Conservation (phyloP, 2,113 vertebrate genomes). For the Megaleporinus macrocephalus region DNA sequence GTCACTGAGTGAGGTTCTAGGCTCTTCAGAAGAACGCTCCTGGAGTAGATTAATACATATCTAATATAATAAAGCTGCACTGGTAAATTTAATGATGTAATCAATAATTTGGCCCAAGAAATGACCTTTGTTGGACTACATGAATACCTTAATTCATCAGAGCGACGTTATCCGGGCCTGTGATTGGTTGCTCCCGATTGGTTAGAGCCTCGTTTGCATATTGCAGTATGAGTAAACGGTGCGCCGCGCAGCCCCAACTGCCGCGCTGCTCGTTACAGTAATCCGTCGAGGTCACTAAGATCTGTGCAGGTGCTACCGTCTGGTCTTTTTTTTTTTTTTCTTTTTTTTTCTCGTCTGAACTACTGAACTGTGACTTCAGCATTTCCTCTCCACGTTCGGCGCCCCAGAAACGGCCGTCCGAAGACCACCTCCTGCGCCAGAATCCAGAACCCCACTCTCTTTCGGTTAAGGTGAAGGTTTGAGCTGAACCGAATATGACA, state of each 20-base stretch:
- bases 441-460: not conserved
- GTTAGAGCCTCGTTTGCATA: not conserved
- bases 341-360: too few relatives aligned
- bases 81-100: too few relatives aligned
- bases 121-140: too few relatives aligned
- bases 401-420: not conserved
- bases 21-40: not conserved
- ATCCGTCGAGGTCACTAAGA: slow-evolving; percentile 3
- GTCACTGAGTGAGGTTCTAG: not conserved
- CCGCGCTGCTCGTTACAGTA: not conserved
- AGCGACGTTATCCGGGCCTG: not conserved
- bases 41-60: too few relatives aligned
- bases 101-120: too few relatives aligned
- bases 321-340: slow-evolving; percentile 6
- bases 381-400: not conserved
- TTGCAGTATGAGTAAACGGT: not conserved
- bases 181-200: not conserved
- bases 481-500: slow-evolving; percentile 7
- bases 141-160: too few relatives aligned
- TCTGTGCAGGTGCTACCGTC: slow-evolving; percentile 43
- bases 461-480: not conserved
- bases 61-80: too few relatives aligned
- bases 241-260: not conserved
- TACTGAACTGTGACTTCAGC: slow-evolving; percentile 33
- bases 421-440: not conserved